Evolutionary conservation across 2,888 invertebrate species (phyloP), one percentile per base, ranked within the genome.

Genomic region (Rhagophthalmus giganteus): DNA sequence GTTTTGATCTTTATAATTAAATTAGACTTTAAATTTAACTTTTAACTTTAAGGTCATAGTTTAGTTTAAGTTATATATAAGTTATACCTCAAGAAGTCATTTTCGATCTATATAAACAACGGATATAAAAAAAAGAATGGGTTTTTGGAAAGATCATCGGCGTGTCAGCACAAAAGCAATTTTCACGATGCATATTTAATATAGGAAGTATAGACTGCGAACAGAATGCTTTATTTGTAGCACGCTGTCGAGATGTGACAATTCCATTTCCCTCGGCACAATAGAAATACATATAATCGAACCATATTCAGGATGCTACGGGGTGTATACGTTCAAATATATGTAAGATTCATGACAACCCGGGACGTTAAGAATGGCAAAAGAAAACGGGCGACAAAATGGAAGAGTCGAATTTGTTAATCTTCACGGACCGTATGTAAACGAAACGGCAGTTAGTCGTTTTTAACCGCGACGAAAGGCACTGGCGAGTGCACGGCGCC

Each of bases 251-350:
- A 52, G 55, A 55, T 55, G 55, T 55, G 55, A 55, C 55, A 55
- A 55, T 55, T 55, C 55, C 52, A 55, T 55, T 55, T 52, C 55
- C 55, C 50, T 41, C 44, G 39, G 31, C 47, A 55, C 55, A 55
- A 55, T 55, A 55, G 55, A 55, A 52, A 55, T 39, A 55, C 47
- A 55, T 47, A 55, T 55, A 55, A 55, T 55, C 55, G 55, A 55
- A 52, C 52, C 48, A 52, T 45, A 51, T 51, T 51, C 51, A 38
- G 27, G 39, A 45, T 33, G 37, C 45, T 54, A 50, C 27, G 39
- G 44, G 26, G 24, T 39, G 38, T 39, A 51, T 44, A 45, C 31
- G 33, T 26, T 49, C 30, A 49, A 49, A 37, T 41, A 33, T 40
- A 34, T 49, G 37, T 37, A 42, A 49, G 49, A 49, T 49, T 49